These are phyloP conservation scores for Cosmia trapezina DNA, from an alignment of 2,888 invertebrate species.

Conservation along the genomic window DNA sequence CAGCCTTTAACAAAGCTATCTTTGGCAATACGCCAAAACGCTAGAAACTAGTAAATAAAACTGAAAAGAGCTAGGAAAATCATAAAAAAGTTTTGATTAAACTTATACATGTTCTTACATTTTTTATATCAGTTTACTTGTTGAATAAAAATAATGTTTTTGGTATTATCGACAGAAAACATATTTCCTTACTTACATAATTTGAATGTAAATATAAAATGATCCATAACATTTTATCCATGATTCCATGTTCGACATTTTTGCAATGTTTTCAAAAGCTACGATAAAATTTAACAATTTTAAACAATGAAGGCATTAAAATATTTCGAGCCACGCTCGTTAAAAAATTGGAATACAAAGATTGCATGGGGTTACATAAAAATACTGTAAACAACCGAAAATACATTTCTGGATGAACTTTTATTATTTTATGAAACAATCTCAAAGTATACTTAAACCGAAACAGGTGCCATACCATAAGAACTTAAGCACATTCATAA, in stretches of 20 bases:
- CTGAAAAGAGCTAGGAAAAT: conserved; percentile 32
- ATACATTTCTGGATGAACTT: conserved; percentile 1
- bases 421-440: conserved; percentile 21
- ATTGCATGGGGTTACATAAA: conserved; percentile 14
- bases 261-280: not conserved
- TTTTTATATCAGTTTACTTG: conserved; percentile 9
- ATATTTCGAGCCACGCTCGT: conserved; percentile 18
- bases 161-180: not conserved
- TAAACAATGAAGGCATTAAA: conserved; percentile 13
- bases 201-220: not conserved
- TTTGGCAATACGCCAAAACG: conserved; percentile 41
- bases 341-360: conserved; percentile 11
- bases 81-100: conserved; percentile 35
- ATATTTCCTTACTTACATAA: not conserved
- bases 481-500: conserved; percentile 54
- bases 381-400: conserved; percentile 20
- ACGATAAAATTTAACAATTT: not conserved
- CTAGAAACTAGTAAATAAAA: conserved; percentile 38
- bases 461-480: conserved; percentile 49
- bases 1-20: conserved; percentile 35
- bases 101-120: conserved; percentile 1
- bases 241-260: not conserved
- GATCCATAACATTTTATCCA: not conserved
- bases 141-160: conserved; percentile 36
- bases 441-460: conserved; percentile 29